Evolutionary conservation across 35 echinoderm and acorn worm genomes (phyloP).

Genomic region (Apostichopus californicus): DNA sequence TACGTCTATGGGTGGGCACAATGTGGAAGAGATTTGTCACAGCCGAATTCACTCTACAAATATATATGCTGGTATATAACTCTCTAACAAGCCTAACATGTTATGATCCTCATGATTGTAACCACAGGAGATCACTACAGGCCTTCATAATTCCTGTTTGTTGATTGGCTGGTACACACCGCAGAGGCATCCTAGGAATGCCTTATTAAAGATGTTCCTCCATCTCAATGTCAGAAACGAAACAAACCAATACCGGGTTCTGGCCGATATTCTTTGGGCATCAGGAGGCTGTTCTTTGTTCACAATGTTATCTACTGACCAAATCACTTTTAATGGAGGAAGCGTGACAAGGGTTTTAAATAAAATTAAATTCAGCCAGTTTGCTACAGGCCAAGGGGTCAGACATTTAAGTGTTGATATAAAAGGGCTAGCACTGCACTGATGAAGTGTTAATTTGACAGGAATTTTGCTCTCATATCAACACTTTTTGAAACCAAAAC

Average conservation of each 20-base stretch:
- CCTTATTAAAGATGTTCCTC: conserved; percentile 19
- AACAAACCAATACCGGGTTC: neutral
- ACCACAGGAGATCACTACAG: conserved; percentile 15
- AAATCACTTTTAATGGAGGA: neutral
- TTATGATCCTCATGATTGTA: neutral
- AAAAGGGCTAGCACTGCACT: neutral
- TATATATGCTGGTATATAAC: conserved; percentile 25
- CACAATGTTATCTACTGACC: neutral
- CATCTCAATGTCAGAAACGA: neutral
- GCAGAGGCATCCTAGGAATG: conserved; percentile 34
- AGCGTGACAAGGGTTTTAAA: too few relatives aligned
- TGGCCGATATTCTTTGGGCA: neutral
- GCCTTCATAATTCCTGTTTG: neutral
- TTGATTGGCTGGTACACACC: conserved; percentile 1
- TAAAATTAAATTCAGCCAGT: neutral
- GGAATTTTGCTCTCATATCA: neutral
- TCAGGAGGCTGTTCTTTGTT: neutral
- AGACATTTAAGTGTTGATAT: neutral
- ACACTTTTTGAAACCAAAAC: neutral
- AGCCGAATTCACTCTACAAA: neutral
- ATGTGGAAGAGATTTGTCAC: conserved; percentile 28
- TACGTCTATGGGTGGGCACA: conserved; percentile 14
- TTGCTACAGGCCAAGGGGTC: neutral
- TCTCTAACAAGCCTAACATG: neutral
- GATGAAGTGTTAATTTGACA: neutral